phyloP scores from a whole-genome alignment of 2,113 vertebrate species.

The Paratilapia polleni region DNA sequence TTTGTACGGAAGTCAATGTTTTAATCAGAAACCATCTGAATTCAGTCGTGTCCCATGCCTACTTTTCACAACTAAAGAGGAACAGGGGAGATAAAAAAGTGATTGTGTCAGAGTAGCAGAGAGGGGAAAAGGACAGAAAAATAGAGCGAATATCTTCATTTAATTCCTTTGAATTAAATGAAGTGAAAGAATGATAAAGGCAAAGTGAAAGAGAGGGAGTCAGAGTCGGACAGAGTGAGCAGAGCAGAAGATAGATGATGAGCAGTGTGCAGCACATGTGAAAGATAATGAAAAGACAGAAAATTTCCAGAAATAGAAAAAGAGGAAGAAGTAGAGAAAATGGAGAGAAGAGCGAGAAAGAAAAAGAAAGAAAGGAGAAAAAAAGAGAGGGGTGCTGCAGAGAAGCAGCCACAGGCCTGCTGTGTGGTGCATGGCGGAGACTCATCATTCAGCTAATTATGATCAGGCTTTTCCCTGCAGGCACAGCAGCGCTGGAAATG shows the following conservation, averaged over 20 bases:
- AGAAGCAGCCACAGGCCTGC: slow-evolving; percentile 75
- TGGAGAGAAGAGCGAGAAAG: slow-evolving; percentile 46
- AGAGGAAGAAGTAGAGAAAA: slow-evolving; percentile 45
- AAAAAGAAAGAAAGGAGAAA: too few species aligned
- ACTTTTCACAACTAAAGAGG: slow-evolving; percentile 51
- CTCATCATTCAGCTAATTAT: slow-evolving; percentile 87
- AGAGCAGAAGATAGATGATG: slow-evolving; percentile 41
- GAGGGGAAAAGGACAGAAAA: slow-evolving; percentile 13
- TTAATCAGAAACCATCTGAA: slow-evolving; percentile 50
- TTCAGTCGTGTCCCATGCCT: slow-evolving; percentile 28
- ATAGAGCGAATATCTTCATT: slow-evolving; percentile 32
- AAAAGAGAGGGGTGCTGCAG: slow-evolving; percentile 46
- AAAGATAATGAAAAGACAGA: slow-evolving; percentile 64
- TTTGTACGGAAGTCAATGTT: slow-evolving; percentile 17
- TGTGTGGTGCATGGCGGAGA: slow-evolving; percentile 77
- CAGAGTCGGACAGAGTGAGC: slow-evolving; percentile 13
- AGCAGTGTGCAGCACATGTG: slow-evolving; percentile 27
- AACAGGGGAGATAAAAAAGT: slow-evolving; percentile 38
- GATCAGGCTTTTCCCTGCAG: slow-evolving; percentile 84
- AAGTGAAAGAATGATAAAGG: slow-evolving; percentile 53
- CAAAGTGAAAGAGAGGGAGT: slow-evolving; percentile 19
- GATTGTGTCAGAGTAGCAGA: slow-evolving; percentile 21
- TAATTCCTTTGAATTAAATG: slow-evolving; percentile 47
- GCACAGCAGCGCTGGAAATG: slow-evolving; percentile 79
- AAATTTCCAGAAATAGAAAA: slow-evolving; percentile 65